These are phyloP conservation scores for Linnaemya tessellans DNA, from an alignment of 2,888 invertebrate genomes.

Conservation along the genomic window DNA sequence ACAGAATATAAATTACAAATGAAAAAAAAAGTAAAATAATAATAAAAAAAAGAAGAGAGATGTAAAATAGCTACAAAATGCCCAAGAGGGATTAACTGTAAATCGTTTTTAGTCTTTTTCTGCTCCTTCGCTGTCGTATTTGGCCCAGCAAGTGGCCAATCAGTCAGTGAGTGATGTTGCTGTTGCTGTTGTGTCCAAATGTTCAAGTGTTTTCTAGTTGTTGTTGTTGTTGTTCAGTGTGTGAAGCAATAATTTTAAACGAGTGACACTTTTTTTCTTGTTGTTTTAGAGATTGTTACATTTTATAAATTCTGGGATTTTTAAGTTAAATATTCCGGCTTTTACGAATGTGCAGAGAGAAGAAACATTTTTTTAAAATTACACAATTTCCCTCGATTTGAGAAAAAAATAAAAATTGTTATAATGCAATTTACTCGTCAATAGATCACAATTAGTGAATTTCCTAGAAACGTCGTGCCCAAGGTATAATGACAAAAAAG, in stretches of 20 bases:
- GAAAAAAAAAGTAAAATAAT: not conserved
- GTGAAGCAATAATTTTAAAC: slow-evolving; percentile 62
- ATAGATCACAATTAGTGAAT: too few species aligned
- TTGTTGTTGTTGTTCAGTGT: slow-evolving; percentile 47
- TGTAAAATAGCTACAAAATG: slow-evolving; percentile 79
- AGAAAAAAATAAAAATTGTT: too few species aligned
- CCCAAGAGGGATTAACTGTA: slow-evolving; percentile 82
- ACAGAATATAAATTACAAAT: slow-evolving; percentile 34
- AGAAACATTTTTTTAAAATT: slow-evolving; percentile 71
- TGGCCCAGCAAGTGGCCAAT: slow-evolving; percentile 20
- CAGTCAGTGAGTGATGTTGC: slow-evolving; percentile 17
- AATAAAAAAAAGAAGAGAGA: not conserved
- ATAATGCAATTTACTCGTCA: too few species aligned
- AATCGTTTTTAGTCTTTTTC: slow-evolving; percentile 76
- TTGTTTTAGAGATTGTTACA: slow-evolving; percentile 55
- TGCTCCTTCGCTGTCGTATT: slow-evolving; percentile 7
- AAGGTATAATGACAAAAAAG: too few species aligned
- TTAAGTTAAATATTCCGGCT: slow-evolving; percentile 36
- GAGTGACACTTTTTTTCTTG: slow-evolving; percentile 68
- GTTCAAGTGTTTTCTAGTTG: slow-evolving; percentile 16
- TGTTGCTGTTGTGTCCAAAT: slow-evolving; percentile 15
- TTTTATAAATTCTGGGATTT: slow-evolving; percentile 33
- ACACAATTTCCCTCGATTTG: slow-evolving; percentile 19
- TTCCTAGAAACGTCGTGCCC: too few species aligned
- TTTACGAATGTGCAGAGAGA: slow-evolving; percentile 75